A percentile compares a stretch with the other conserved stretches of the same genome.
Evolutionary conservation across 1,140 invertebrate genomes (phyloP).

Genomic region (Saccostrea echinata): DNA sequence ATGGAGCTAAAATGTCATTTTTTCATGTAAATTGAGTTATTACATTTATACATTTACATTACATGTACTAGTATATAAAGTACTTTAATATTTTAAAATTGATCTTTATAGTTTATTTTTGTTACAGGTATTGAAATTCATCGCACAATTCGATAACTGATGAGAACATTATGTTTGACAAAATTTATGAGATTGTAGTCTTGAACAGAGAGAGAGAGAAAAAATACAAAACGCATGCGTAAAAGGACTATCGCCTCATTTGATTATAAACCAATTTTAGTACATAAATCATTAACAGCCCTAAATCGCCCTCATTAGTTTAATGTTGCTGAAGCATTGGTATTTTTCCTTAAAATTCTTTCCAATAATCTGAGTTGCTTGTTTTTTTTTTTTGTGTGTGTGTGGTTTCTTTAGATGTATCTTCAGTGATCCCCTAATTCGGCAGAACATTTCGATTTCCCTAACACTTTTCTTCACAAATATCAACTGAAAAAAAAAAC

Average conservation of each 20-base stretch:
- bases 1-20: too few species aligned
- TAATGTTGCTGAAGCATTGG: neutral
- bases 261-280: constrained; percentile 6
- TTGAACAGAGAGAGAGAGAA: too few species aligned
- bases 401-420: neutral
- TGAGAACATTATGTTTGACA: too few species aligned
- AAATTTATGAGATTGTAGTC: too few species aligned
- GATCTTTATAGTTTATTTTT: too few species aligned
- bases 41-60: too few species aligned
- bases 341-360: neutral
- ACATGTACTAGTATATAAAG: too few species aligned
- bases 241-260: neutral
- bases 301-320: constrained; percentile 5
- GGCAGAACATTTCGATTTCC: neutral
- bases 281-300: constrained; percentile 20
- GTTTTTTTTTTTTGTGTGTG: too few species aligned
- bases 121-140: too few species aligned
- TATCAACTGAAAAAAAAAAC: constrained; percentile 1
- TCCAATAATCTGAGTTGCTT: neutral
- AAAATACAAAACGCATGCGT: neutral
- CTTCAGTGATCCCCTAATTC: neutral
- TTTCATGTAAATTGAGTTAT: too few species aligned
- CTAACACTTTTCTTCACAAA: neutral
- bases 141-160: too few species aligned
- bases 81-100: too few species aligned